Evolutionary conservation across 1,140 invertebrate species (phyloP).

Genomic region (Branchinecta lynchi): DNA sequence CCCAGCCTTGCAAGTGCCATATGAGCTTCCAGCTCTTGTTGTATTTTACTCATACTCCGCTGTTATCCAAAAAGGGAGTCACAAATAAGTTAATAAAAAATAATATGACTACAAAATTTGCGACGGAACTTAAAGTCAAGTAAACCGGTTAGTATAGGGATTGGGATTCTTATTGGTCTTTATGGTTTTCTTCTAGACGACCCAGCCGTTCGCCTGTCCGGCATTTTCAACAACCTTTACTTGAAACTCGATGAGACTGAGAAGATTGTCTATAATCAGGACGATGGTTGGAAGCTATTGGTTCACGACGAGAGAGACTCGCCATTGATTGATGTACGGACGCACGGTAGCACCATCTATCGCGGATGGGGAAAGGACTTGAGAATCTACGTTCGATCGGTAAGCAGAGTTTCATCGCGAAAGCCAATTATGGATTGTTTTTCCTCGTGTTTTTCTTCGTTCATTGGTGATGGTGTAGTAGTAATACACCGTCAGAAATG

Average conservation of each 20-base stretch:
- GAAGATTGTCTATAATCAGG: constrained; percentile 15
- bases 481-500: too few relatives aligned
- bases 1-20: too few relatives aligned
- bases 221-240: constrained; percentile 27
- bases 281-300: constrained; percentile 25
- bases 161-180: too few relatives aligned
- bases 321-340: constrained; percentile 24
- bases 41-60: too few relatives aligned
- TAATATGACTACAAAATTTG: too few relatives aligned
- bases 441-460: background rate
- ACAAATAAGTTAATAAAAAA: too few relatives aligned
- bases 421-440: constrained; percentile 7
- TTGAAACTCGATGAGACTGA: constrained; percentile 24
- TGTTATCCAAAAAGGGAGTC: too few relatives aligned
- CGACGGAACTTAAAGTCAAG: too few relatives aligned
- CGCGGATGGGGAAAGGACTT: constrained; percentile 25
- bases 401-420: constrained; percentile 6
- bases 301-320: constrained; percentile 26
- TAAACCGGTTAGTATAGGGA: too few relatives aligned
- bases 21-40: too few relatives aligned
- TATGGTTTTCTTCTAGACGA: constrained; percentile 19
- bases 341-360: constrained; percentile 25
- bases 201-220: constrained; percentile 22
- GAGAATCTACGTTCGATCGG: constrained; percentile 24
- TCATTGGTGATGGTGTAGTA: too few relatives aligned